Percentiles rank a stretch among this genome's conserved stretches.
Evolutionary conservation across 1,140 invertebrate genomes (phyloP).

Genomic region (Lasioglossum albipes): DNA sequence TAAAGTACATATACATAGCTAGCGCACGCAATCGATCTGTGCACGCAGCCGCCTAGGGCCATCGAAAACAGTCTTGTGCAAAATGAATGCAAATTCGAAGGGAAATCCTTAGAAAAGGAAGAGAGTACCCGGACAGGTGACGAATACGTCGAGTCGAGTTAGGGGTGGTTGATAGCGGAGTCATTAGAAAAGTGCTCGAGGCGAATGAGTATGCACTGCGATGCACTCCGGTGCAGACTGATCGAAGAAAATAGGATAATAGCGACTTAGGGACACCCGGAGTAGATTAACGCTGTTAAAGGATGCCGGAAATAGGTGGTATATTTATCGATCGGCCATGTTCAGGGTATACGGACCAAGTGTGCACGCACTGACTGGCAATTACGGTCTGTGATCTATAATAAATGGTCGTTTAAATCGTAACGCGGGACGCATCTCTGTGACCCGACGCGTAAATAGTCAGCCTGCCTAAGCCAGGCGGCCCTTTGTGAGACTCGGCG

Average conservation of each 20-base stretch:
- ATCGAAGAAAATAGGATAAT: conserved; percentile 9
- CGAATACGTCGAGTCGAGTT: too few species aligned
- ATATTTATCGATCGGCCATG: conserved; percentile 41
- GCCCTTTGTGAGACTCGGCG: conserved; percentile 10
- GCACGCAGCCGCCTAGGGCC: too few species aligned
- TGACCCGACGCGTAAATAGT: conserved; percentile 17
- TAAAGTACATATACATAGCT: too few species aligned
- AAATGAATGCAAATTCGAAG: too few species aligned
- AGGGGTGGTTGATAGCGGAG: too few species aligned
- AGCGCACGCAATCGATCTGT: too few species aligned
- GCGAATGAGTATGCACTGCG: too few species aligned
- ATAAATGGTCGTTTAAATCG: conserved; percentile 41
- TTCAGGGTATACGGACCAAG: conserved; percentile 15
- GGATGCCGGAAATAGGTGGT: conserved; percentile 40
- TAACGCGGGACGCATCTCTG: not conserved
- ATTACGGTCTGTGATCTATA: conserved; percentile 40
- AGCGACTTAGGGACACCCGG: conserved; percentile 15
- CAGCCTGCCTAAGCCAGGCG: not conserved
- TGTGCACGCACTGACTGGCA: conserved; percentile 12
- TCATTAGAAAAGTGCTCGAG: too few species aligned
- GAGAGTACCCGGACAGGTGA: too few species aligned
- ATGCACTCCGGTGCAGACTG: not conserved
- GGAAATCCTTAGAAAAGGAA: too few species aligned
- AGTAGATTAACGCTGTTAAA: conserved; percentile 17
- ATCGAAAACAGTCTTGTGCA: too few species aligned